phyloP scores from a whole-genome alignment of 1,140 invertebrate species.

The Plectrocnemia conspersa region DNA sequence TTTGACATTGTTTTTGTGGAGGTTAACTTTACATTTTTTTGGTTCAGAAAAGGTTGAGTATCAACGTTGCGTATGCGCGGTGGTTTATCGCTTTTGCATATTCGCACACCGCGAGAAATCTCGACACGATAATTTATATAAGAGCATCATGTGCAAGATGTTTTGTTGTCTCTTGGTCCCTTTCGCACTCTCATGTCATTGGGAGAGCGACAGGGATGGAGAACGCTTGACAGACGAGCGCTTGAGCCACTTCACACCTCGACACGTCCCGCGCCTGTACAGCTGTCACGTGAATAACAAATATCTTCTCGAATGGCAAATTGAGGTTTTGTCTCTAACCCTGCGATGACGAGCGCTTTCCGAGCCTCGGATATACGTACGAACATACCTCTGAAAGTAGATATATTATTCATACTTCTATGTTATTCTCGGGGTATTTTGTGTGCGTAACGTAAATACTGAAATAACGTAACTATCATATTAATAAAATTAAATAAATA shows the following conservation, averaged over 20 bases:
- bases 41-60: too few relatives aligned
- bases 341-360: conserved; percentile 11
- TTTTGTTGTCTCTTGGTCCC: conserved; percentile 11
- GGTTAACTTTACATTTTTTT: too few relatives aligned
- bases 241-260: conserved; percentile 22
- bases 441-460: too few relatives aligned
- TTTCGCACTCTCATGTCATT: not conserved
- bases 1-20: too few relatives aligned
- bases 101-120: conserved; percentile 31
- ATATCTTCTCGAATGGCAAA: conserved; percentile 31
- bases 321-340: conserved; percentile 31
- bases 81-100: conserved; percentile 16
- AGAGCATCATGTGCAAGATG: conserved; percentile 20
- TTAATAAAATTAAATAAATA: too few relatives aligned
- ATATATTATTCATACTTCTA: too few relatives aligned
- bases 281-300: conserved; percentile 35
- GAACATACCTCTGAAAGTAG: too few relatives aligned
- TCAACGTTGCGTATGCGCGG: too few relatives aligned
- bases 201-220: conserved; percentile 12
- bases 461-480: too few relatives aligned
- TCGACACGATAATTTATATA: conserved; percentile 31
- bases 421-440: too few relatives aligned
- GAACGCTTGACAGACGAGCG: conserved; percentile 14
- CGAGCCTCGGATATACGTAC: too few relatives aligned
- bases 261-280: conserved; percentile 22